These are phyloP conservation scores for Linnaemya tessellans DNA, from an alignment of 2,888 invertebrate species.

Conservation along the genomic window DNA sequence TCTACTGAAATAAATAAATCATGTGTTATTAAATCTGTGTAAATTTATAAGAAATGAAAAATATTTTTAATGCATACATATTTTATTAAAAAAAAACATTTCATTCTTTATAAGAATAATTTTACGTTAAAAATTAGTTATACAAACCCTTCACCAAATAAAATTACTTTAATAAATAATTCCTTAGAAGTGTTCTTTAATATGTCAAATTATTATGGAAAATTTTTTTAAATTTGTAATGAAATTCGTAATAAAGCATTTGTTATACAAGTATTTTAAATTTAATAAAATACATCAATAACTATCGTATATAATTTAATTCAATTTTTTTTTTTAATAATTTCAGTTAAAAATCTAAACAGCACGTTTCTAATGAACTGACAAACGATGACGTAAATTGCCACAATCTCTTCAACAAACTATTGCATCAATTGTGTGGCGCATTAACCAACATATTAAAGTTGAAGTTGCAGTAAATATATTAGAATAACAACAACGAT, in stretches of 20 bases:
- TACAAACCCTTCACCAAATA: no score
- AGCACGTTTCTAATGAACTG: slow-evolving; percentile 12
- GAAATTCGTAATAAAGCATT: not conserved
- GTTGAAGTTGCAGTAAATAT: not conserved
- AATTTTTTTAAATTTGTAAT: not conserved
- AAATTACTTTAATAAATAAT: no score
- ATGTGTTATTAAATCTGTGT: no score
- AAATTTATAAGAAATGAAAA: no score
- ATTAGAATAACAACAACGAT: slow-evolving; percentile 26
- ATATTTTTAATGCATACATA: no score
- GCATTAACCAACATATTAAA: not conserved
- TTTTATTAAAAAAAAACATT: no score
- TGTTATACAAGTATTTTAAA: not conserved
- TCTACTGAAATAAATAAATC: no score
- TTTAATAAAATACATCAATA: not conserved
- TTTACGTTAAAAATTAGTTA: no score
- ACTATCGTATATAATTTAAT: not conserved
- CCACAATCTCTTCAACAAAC: slow-evolving; percentile 17
- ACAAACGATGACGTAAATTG: slow-evolving; percentile 33
- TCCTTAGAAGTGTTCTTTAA: no score
- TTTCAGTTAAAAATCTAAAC: slow-evolving; percentile 46
- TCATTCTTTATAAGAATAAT: no score
- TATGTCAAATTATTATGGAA: not conserved
- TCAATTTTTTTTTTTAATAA: not conserved
- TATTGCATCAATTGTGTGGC: slow-evolving; percentile 19